A percentile compares a stretch with the other conserved stretches of the same genome.
These are phyloP conservation scores for Dryobota labecula DNA, from an alignment of 2,888 invertebrate genomes.

Conservation along the genomic window DNA sequence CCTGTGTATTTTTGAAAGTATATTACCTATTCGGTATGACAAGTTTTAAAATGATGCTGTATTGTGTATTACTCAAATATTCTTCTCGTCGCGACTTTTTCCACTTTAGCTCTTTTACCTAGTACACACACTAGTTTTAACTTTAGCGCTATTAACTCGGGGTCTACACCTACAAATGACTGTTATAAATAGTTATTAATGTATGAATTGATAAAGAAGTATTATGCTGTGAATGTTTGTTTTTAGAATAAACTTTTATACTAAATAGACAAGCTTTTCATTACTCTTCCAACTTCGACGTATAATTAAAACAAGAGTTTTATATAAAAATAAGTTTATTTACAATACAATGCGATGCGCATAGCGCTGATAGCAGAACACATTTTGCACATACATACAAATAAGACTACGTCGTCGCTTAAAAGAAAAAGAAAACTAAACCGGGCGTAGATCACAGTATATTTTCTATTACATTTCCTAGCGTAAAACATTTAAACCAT, in stretches of 20 bases:
- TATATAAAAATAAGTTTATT: constrained; percentile 50
- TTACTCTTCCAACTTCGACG: constrained; percentile 2
- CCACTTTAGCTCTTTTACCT: not conserved
- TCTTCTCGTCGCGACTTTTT: not conserved
- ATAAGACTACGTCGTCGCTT: not conserved
- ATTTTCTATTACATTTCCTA: not conserved
- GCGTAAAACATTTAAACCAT: not conserved
- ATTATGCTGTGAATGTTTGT: constrained; percentile 47
- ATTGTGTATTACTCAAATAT: not conserved
- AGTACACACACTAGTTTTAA: constrained; percentile 4
- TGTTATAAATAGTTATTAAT: constrained; percentile 9
- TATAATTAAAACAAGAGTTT: constrained; percentile 29
- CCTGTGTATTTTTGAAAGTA: not conserved
- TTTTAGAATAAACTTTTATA: constrained; percentile 45
- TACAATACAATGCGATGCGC: constrained; percentile 46
- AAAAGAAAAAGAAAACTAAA: not conserved
- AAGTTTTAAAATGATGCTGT: not conserved
- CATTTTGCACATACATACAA: constrained; percentile 1
- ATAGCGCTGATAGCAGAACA: constrained; percentile 43
- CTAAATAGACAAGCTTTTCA: constrained; percentile 20
- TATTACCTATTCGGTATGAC: not conserved
- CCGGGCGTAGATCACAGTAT: not conserved
- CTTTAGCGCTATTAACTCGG: not conserved
- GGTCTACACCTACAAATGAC: constrained; percentile 4
- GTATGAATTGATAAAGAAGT: constrained; percentile 23